A percentile compares a stretch with the other conserved stretches of the same genome.
Conservation (phyloP, 2,797 vertebrate genomes). For the Loriculus beryllinus region DNA sequence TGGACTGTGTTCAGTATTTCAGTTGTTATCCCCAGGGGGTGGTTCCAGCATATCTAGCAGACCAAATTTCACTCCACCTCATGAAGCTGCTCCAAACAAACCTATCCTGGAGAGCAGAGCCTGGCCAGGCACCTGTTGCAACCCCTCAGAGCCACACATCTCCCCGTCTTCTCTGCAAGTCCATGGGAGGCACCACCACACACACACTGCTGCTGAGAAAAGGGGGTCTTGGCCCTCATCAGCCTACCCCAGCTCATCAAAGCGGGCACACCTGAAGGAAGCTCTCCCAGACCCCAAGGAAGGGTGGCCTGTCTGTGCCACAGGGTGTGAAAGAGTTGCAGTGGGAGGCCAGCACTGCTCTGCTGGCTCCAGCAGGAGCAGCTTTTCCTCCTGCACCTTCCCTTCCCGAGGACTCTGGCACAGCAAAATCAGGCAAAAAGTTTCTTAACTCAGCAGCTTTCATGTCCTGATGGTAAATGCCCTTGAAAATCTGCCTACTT, state of each 20-base stretch:
- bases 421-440: slow-evolving; percentile 26
- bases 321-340: background rate
- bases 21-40: background rate
- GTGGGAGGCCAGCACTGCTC: background rate
- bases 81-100: background rate
- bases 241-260: background rate
- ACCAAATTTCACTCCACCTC: background rate
- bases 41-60: background rate
- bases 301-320: background rate
- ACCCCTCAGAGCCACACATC: fast-evolving
- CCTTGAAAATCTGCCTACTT: slow-evolving; percentile 58
- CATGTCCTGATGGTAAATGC: slow-evolving; percentile 7
- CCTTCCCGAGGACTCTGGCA: background rate
- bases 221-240: background rate
- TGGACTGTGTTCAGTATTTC: background rate
- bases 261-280: background rate
- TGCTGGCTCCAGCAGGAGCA: background rate
- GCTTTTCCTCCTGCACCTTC: background rate
- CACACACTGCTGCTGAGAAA: background rate
- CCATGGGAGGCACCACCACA: background rate
- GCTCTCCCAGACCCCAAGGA: fast-evolving
- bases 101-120: background rate
- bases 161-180: background rate
- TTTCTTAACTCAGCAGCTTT: slow-evolving; percentile 48
- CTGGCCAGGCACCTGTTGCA: background rate